Percentiles rank a stretch among this genome's conserved stretches.
Conservation (phyloP, 2,888 invertebrate species). For the Standfussiana lucernea region DNA sequence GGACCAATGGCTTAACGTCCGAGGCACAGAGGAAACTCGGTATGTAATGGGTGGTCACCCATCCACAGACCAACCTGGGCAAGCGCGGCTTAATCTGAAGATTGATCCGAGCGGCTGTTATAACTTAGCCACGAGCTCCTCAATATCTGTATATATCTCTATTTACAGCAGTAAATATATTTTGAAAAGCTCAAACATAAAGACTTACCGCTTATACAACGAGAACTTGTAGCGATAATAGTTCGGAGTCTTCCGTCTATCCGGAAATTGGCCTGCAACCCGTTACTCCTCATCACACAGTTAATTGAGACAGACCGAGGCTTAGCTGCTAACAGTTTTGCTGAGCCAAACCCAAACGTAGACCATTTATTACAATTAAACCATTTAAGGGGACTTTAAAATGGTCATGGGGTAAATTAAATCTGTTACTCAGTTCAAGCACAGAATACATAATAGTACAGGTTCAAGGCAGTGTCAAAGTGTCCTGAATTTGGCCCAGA, state of each 20-base stretch:
- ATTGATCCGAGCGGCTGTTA: no score
- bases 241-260: neutral
- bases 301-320: constrained; percentile 22
- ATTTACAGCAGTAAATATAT: no score
- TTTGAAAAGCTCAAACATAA: no score
- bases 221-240: neutral
- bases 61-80: no score
- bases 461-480: neutral
- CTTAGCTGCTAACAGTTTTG: neutral
- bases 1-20: no score
- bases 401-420: neutral
- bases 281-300: constrained; percentile 32
- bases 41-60: no score
- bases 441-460: no score
- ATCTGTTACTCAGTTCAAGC: no score
- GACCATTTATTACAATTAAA: constrained; percentile 12
- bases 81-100: no score
- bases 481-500: neutral
- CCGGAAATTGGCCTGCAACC: constrained; percentile 17
- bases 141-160: no score
- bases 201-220: neutral
- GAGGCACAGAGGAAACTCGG: no score
- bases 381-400: neutral
- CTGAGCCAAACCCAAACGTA: constrained; percentile 4
- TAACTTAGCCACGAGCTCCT: no score